Percentiles rank a stretch among this genome's conserved stretches.
Conservation (phyloP, 2,113 vertebrate genomes). For the Dunckerocampus dactyliophorus region DNA sequence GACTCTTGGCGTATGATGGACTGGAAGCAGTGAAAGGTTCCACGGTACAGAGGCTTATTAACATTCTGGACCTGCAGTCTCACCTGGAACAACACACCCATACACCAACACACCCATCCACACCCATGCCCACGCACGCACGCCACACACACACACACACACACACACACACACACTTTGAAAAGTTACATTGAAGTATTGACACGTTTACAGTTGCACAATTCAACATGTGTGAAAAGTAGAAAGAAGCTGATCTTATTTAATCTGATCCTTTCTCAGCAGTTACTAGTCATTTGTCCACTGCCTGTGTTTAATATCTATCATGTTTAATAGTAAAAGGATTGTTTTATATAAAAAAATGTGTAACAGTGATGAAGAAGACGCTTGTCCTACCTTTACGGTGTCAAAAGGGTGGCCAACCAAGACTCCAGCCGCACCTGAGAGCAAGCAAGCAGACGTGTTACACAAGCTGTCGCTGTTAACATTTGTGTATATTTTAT, state of each 20-base stretch:
- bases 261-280: too few species aligned
- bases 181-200: not conserved
- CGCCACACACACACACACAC: too few species aligned
- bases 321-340: too few species aligned
- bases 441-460: slow-evolving; percentile 18
- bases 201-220: too few species aligned
- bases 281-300: too few species aligned
- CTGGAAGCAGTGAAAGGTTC: slow-evolving; percentile 93
- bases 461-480: not conserved
- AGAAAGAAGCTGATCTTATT: too few species aligned
- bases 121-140: too few species aligned
- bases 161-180: not conserved
- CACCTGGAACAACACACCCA: slow-evolving; percentile 74
- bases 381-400: slow-evolving; percentile 83
- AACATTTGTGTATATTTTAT: not conserved
- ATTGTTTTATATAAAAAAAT: too few species aligned
- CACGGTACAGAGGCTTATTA: slow-evolving; percentile 88
- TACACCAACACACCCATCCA: too few species aligned
- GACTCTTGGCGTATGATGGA: slow-evolving; percentile 92
- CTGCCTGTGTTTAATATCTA: too few species aligned
- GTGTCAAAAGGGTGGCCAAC: slow-evolving; percentile 98
- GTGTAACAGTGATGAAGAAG: too few species aligned
- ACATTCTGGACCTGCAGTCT: slow-evolving; percentile 90
- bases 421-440: slow-evolving; percentile 93
- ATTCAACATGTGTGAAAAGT: too few species aligned